Percentiles rank a stretch among this genome's conserved stretches.
Evolutionary conservation across 2,113 vertebrate genomes (phyloP).

Genomic region (Colaptes auratus): DNA sequence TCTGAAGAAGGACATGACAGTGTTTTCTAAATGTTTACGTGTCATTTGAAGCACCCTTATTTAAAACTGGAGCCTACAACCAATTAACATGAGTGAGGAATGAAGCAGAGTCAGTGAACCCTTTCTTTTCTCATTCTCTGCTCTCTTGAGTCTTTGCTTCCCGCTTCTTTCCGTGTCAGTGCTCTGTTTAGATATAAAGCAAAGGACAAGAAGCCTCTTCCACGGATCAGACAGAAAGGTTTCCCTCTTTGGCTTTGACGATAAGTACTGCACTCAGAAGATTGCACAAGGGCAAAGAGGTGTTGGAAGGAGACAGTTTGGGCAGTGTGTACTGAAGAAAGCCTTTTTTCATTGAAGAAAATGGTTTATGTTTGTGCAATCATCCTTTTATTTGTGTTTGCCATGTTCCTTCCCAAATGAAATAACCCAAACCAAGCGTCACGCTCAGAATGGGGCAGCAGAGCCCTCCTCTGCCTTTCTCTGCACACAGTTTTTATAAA

Average conservation of each 20-base stretch:
- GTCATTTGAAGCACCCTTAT: not conserved
- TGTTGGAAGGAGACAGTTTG: not conserved
- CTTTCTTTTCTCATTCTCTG: slow-evolving; percentile 37
- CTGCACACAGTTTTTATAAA: not conserved
- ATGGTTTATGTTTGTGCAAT: slow-evolving; percentile 13
- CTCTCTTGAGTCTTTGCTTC: slow-evolving; percentile 45
- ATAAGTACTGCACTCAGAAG: not conserved
- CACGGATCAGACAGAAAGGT: not conserved
- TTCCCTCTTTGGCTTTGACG: not conserved
- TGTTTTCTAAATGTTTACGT: not conserved
- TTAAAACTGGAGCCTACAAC: slow-evolving; percentile 15
- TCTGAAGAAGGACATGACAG: not conserved
- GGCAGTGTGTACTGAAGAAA: not conserved
- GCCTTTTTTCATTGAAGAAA: not conserved
- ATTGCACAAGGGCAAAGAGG: slow-evolving; percentile 17
- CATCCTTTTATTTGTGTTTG: slow-evolving; percentile 34
- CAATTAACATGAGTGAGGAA: slow-evolving; percentile 43
- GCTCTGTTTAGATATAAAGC: slow-evolving; percentile 18
- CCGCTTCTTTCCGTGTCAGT: slow-evolving; percentile 50
- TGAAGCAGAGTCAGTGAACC: slow-evolving; percentile 7
- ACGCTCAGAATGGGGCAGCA: fast-evolving
- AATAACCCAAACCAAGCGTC: not conserved
- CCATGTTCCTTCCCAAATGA: not conserved
- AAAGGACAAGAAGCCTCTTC: slow-evolving; percentile 36
- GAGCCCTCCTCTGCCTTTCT: not conserved